Conservation (phyloP, 2,888 invertebrate genomes). For the Ischnus inquisitorius region DNA sequence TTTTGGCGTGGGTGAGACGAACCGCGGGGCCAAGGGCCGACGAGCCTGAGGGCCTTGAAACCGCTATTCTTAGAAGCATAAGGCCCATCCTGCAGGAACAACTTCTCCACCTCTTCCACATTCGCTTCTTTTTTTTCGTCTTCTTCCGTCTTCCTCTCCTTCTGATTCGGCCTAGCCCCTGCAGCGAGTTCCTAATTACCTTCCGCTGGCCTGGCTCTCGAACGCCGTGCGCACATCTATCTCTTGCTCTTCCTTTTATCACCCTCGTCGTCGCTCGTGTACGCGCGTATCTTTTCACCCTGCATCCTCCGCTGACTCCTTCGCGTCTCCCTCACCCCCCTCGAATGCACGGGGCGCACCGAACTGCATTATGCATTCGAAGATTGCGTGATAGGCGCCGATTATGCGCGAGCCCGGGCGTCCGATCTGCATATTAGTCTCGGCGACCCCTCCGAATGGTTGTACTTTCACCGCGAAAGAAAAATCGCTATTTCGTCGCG, state of each 20-base stretch:
- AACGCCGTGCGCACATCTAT: constrained; percentile 48
- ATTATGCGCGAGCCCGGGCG: constrained; percentile 75
- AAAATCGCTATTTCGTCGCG: constrained; percentile 23
- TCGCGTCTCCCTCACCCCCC: constrained; percentile 51
- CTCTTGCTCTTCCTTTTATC: constrained; percentile 28
- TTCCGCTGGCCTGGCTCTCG: constrained; percentile 64
- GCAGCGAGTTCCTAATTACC: constrained; percentile 78
- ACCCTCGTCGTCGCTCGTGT: constrained; percentile 32
- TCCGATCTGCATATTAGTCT: constrained; percentile 26
- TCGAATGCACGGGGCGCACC: constrained; percentile 53
- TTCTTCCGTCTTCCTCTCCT: constrained; percentile 35
- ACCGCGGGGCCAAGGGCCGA: constrained; percentile 72
- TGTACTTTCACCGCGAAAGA: constrained; percentile 48
- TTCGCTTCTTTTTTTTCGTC: constrained; percentile 39
- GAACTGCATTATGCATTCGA: constrained; percentile 80
- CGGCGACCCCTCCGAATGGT: constrained; percentile 21
- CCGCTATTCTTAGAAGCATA: constrained; percentile 81
- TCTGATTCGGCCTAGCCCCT: constrained; percentile 66
- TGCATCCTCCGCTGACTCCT: constrained; percentile 56
- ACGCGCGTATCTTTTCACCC: constrained; percentile 65
- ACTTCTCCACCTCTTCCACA: constrained; percentile 51
- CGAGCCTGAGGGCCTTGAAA: constrained; percentile 75
- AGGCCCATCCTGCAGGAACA: constrained; percentile 43
- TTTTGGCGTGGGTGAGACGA: constrained; percentile 68
- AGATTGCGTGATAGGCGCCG: constrained; percentile 80